Evolutionary conservation across 2,888 invertebrate species (phyloP), one percentile per base, ranked within the genome.

Genomic region (Metacarcinus magister): DNA sequence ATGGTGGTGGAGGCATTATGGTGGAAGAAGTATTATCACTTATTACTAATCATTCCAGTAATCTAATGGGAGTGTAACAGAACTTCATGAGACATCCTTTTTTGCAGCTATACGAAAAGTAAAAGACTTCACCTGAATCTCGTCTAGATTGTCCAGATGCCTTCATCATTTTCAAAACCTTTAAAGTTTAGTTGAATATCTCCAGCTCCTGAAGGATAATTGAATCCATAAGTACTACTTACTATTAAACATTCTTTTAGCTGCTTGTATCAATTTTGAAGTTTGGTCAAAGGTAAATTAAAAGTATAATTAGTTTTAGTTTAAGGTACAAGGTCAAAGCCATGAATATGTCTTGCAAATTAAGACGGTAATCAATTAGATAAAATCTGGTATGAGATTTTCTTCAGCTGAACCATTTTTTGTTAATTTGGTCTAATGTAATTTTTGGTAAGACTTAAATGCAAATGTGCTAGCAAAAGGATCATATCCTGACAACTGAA

Each of bases 91-190:
- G 87, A 87, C 87, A 87, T 87, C 16, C 87, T 39, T 13, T 87
- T 32, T 16, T 39, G 39, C 87, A 87, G 87, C 8, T n/a, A 10
- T 87, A 32, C 13, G 87, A 87, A 87, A 87, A 87, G 32, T 7
- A 87, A 39, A 87, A 87, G n/a, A 87, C 87, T 87, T 87, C 87
- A 87, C 87, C 87, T 87, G 87, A 39, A 87, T 87, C 87, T 87
- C 39, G 13, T 39, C 7, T 39, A 32, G 87, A 19, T 16, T 39
- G 87, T 87, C 87, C 87, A 39, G 13, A 87, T 87, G 87, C 32
- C 39, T 87, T 32, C 87, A 39, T 87, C 87, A 75, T 75, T 75
- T 75, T 75, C 75, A 23, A n/a, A 75, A n/a, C 28, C 39, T 87
- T 82, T 87, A 87, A 87, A 87, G 87, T 87, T 87, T 87, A 87